Evolutionary conservation across 2,888 invertebrate genomes (phyloP).

Genomic region (Athalia rosae): DNA sequence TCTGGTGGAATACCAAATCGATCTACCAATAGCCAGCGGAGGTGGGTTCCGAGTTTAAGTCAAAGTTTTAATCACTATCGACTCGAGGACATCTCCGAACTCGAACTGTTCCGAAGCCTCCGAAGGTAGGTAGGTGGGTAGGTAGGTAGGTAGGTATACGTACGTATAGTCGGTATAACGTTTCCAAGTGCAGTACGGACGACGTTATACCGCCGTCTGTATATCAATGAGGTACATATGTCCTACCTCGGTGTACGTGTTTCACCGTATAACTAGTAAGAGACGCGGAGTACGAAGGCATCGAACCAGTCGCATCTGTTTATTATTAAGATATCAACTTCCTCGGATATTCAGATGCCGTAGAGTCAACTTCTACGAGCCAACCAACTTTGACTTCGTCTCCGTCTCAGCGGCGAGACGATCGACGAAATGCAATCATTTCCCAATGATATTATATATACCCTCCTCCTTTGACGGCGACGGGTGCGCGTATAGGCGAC

Average conservation of each 20-base stretch:
- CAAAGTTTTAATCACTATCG: conserved; percentile 72
- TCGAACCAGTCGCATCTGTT: conserved; percentile 59
- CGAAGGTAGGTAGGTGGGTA: neutral
- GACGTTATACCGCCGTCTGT: neutral
- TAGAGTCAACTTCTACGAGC: conserved; percentile 10
- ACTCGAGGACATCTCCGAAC: conserved; percentile 62
- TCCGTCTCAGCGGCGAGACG: neutral
- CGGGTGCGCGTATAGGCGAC: neutral
- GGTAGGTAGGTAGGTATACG: too few species aligned
- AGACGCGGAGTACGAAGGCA: conserved; percentile 29
- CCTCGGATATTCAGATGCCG: conserved; percentile 31
- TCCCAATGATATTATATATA: conserved; percentile 2
- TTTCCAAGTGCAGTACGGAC: conserved; percentile 48
- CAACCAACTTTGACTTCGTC: conserved; percentile 1
- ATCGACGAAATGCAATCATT: conserved; percentile 13
- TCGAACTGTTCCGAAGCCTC: conserved; percentile 22
- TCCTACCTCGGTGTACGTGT: too few species aligned
- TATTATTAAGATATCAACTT: conserved; percentile 62
- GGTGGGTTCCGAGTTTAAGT: conserved; percentile 61
- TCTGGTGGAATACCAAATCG: conserved; percentile 62
- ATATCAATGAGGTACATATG: too few species aligned
- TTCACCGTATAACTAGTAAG: conserved; percentile 48
- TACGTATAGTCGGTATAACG: conserved; percentile 37
- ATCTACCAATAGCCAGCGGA: conserved; percentile 62
- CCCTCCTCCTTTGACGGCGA: neutral